These are phyloP conservation scores for Melanotaenia boesemani DNA, from an alignment of 2,797 vertebrate species.

Conservation along the genomic window DNA sequence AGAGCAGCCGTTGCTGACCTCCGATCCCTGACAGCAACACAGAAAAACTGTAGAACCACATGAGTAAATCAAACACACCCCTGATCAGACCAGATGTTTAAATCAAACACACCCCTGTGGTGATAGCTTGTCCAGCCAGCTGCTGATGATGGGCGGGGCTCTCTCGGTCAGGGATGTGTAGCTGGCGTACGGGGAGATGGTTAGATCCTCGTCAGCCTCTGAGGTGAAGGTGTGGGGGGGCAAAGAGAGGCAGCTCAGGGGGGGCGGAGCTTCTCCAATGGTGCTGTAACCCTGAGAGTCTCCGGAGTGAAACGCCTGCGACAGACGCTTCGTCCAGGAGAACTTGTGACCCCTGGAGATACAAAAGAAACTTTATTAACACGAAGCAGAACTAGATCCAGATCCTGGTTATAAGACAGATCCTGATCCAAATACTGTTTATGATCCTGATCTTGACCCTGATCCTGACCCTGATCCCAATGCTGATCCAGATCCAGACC, in stretches of 20 bases:
- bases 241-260: constrained; percentile 70
- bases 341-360: constrained; percentile 62
- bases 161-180: constrained; percentile 89
- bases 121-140: constrained; percentile 97
- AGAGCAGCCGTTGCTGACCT: constrained; percentile 42
- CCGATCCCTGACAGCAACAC: constrained; percentile 41
- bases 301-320: constrained; percentile 69
- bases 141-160: constrained; percentile 86
- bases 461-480: too few relatives aligned
- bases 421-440: too few relatives aligned
- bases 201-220: constrained; percentile 89
- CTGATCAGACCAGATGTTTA: not conserved
- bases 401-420: too few relatives aligned
- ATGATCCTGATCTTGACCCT: too few relatives aligned
- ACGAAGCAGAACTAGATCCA: not conserved
- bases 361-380: constrained; percentile 4
- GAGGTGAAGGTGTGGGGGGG: constrained; percentile 75
- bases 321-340: constrained; percentile 68
- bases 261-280: constrained; percentile 78
- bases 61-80: not conserved
- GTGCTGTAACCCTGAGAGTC: constrained; percentile 88
- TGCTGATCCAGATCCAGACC: too few relatives aligned
- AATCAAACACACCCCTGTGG: constrained; percentile 89
- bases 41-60: not conserved
- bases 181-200: constrained; percentile 96